Base-by-base conservation (phyloP, 2,888 invertebrate species). In the Rosalia funebris region DNA sequence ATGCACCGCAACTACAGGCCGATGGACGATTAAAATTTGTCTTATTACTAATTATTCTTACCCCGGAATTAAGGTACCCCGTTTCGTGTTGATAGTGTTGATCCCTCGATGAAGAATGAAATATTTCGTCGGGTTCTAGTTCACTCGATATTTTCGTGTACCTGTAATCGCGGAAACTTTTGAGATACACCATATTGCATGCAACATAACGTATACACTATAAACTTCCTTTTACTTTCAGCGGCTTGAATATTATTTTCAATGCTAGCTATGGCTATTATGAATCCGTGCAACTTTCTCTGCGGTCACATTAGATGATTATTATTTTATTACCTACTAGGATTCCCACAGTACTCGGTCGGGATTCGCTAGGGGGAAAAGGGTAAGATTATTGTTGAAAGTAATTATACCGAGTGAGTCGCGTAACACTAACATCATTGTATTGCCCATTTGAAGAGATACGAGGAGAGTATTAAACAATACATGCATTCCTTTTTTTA, bases 221-320 rank as follows among this genome's bases (percentile, higher is more conserved):
- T 20, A 32, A 11, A 37, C 31, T 52, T 42, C 57, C 61, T 62
- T 57, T 62, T 62, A 62, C 61, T 62, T 62, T 62, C 11, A 34
- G 45, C 39, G 10, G 20, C 12, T 11, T 16, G 39, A 39, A 45
- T 56, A 50, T 32, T 39, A n/a, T 45, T 55, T 56, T 50, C 56
- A 46, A 39, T 45, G 45, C 50, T 45, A 37, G 31, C 39, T 9
- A 36, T 2, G 2, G 37, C 56, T 44, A 25, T 25, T 20, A 47
- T 48, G 47, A 34, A 16, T 20, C 56, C 37, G 17, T 32, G 15
- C 48, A 56, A 60, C 60, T 60, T 60, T 60, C 60, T 60, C 60
- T 52, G 36, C 25, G 4, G 25, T n/a, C n/a, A n/a, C n/a, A n/a
- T 25, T 25, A 25, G 25, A 25, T 25, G 25, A 25, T 25, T 5